phyloP scores from a whole-genome alignment of 2,113 vertebrate genomes.

The Chaetura pelagica region DNA sequence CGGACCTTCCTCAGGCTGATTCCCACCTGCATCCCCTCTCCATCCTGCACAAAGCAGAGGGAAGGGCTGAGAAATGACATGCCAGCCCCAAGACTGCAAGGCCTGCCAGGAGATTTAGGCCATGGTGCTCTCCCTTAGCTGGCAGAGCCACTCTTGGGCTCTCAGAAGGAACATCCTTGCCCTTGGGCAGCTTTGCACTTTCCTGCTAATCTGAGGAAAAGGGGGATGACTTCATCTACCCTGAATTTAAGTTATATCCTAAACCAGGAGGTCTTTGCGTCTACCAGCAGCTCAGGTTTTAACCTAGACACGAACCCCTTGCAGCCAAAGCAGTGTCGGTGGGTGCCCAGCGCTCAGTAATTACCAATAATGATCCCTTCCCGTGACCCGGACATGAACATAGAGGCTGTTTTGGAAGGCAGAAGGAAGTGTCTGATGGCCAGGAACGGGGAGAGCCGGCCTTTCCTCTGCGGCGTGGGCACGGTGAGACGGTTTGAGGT shows the following conservation, averaged over 20 bases:
- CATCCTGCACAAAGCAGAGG: fast-evolving
- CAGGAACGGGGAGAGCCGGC: constrained; percentile 68
- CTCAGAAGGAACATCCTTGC: not conserved
- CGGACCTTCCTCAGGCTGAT: fast-evolving
- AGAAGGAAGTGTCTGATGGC: constrained; percentile 77
- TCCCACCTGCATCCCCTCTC: not conserved
- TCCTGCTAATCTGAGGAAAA: not conserved
- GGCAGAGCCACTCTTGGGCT: not conserved
- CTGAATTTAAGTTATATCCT: too few species aligned
- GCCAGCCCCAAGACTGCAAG: not conserved
- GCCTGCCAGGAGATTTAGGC: not conserved
- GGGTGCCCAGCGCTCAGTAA: not conserved
- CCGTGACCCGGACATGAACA: constrained; percentile 81
- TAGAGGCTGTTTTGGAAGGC: constrained; percentile 76
- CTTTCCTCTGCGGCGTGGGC: constrained; percentile 11
- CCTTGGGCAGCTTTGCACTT: not conserved
- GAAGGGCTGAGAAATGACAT: not conserved
- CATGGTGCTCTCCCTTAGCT: fast-evolving
- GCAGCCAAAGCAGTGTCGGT: not conserved
- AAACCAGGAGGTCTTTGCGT: not conserved
- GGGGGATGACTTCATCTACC: not conserved
- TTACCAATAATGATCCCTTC: constrained; percentile 82
- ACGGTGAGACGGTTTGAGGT: constrained; percentile 71
- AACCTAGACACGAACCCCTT: not conserved
- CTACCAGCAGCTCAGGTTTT: not conserved